Base-by-base conservation (phyloP, 2,888 invertebrate genomes). In the Autographa gamma region DNA sequence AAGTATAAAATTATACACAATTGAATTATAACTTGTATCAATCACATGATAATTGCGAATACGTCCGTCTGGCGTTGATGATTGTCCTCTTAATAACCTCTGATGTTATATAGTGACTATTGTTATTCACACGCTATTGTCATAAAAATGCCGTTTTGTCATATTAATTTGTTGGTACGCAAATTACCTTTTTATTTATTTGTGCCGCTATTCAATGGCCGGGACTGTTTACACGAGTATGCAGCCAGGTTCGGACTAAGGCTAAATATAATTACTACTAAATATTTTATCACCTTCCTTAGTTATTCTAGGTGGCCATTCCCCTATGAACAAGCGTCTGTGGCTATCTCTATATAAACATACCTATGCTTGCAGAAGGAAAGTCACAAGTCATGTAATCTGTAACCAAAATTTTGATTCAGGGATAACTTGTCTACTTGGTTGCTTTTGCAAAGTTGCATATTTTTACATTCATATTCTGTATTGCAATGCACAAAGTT, bases 11-110 rank as follows among this genome's bases (percentile, higher is more conserved):
- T 83, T 79, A 83, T 74, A 76, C 73, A 82, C 85, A 84, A 83
- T 86, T 82, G 80, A 82, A 85, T 85, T 81, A 83, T 82, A 74
- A 82, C 77, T 81, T 81, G 81, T 82, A 85, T 86, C 83, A 81
- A 81, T 38, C 77, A 80, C 31, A 73, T 76, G 75, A 60, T 74
- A 71, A 82, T 81, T 81, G 73, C 69, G 66, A 77, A 76, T 73
- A 76, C 80, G 74, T 80, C 74, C 71, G 63, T 62, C 62, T 65
- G 66, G 68, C 70, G 61, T 70, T 67, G 65, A 70, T 60, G 60
- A 73, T 73, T 72, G 71, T 68, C 60, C 63, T 63, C 67, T 56
- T 80, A 72, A 80, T 80, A 60, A 74, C 34, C 48, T 38, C 16
- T n/a, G 56, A 19, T 69, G 54, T 73, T 73, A 65, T 74, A 73